These are phyloP conservation scores for Asteroscopus sphinx DNA, from an alignment of 2,888 invertebrate genomes.

Conservation along the genomic window DNA sequence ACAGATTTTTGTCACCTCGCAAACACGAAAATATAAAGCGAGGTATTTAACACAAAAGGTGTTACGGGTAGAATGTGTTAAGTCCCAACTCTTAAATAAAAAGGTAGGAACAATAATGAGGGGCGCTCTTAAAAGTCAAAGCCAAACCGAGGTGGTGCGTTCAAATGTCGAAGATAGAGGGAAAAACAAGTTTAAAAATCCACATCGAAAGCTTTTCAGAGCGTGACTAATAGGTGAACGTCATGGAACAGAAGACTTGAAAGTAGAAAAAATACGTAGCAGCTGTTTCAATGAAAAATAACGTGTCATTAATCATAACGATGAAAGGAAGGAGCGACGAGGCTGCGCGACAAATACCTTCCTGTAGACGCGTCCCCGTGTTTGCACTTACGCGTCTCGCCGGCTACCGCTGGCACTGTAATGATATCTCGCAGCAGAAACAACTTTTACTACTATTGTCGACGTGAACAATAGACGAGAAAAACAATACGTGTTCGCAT, in stretches of 20 bases:
- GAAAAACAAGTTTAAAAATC: slow-evolving; percentile 74
- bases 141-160: slow-evolving; percentile 60
- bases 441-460: slow-evolving; percentile 71
- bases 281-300: slow-evolving; percentile 88
- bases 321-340: slow-evolving; percentile 83
- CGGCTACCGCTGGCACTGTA: slow-evolving; percentile 58
- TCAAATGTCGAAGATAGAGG: slow-evolving; percentile 67
- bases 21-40: slow-evolving; percentile 33
- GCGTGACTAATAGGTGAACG: slow-evolving; percentile 84
- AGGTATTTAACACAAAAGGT: slow-evolving; percentile 43
- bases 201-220: slow-evolving; percentile 79
- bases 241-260: slow-evolving; percentile 83
- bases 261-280: slow-evolving; percentile 84
- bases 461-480: slow-evolving; percentile 64
- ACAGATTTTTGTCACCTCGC: slow-evolving; percentile 32
- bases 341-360: slow-evolving; percentile 84
- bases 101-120: slow-evolving; percentile 57
- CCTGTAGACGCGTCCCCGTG: slow-evolving; percentile 70
- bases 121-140: slow-evolving; percentile 60
- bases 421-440: slow-evolving; percentile 67
- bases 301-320: slow-evolving; percentile 86
- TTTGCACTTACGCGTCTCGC: slow-evolving; percentile 71
- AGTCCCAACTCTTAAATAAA: slow-evolving; percentile 54
- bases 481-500: slow-evolving; percentile 69
- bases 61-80: slow-evolving; percentile 43